A percentile compares a stretch with the other conserved stretches of the same genome.
Conservation (phyloP, 64 coral and sea anemone genomes). For the Trachythela sp. region DNA sequence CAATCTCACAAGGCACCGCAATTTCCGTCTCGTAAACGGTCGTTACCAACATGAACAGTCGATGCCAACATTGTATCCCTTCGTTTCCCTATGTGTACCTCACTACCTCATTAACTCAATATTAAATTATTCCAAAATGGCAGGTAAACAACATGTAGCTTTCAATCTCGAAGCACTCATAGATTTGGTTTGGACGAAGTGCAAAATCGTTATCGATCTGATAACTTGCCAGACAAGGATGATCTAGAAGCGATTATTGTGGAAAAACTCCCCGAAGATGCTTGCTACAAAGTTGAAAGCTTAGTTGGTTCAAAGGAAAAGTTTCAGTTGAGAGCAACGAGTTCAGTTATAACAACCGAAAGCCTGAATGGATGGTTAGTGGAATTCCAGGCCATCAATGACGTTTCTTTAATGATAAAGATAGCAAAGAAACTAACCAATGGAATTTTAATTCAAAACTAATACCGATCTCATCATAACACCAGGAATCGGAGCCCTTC, state of each 20-base stretch:
- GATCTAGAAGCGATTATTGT: conserved; percentile 28
- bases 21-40: too few relatives aligned
- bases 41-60: too few relatives aligned
- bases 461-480: conserved; percentile 62
- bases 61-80: too few relatives aligned
- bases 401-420: conserved; percentile 47
- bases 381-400: conserved; percentile 54
- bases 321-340: conserved; percentile 47
- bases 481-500: conserved; percentile 53
- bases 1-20: too few relatives aligned
- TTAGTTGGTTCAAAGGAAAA: conserved; percentile 42
- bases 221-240: conserved; percentile 17
- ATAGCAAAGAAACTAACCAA: conserved; percentile 52
- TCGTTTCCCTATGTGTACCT: too few relatives aligned
- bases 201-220: conserved; percentile 17
- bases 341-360: conserved; percentile 54
- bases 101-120: too few relatives aligned
- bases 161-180: conserved; percentile 31
- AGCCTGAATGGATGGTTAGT: conserved; percentile 40
- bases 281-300: conserved; percentile 42
- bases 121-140: too few relatives aligned
- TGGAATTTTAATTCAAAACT: conserved; percentile 52
- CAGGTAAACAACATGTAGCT: too few relatives aligned
- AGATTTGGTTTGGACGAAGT: conserved; percentile 36
- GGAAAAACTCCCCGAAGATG: conserved; percentile 57